A percentile compares a stretch with the other conserved stretches of the same genome.
Conservation (phyloP, 2,888 invertebrate genomes). For the Acanthosepion pharaonis region DNA sequence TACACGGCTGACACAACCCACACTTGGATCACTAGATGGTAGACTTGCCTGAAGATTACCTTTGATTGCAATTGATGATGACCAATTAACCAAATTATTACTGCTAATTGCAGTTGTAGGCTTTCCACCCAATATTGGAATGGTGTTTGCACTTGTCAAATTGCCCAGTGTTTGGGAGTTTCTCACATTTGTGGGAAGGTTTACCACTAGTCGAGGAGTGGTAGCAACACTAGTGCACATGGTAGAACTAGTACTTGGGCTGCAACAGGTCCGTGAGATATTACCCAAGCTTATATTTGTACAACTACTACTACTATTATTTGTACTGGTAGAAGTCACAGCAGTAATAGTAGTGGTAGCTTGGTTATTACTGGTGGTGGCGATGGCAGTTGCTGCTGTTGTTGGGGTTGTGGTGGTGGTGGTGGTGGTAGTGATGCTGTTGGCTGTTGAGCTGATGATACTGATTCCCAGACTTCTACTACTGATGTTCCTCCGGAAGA, state of each 20-base stretch:
- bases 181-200: neutral
- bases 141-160: neutral
- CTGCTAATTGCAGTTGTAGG: neutral
- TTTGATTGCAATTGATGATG: neutral
- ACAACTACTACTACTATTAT: neutral
- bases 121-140: constrained; percentile 18
- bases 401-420: neutral
- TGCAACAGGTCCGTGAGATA: neutral
- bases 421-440: neutral
- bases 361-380: neutral
- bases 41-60: neutral
- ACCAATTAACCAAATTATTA: neutral
- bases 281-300: neutral
- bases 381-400: neutral
- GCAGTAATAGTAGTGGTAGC: neutral
- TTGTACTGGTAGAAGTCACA: neutral
- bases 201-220: neutral
- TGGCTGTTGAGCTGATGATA: constrained; percentile 4
- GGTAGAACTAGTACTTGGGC: neutral
- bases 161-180: neutral
- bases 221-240: neutral
- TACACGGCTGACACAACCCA: neutral
- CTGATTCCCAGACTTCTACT: constrained; percentile 44
- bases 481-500: constrained; percentile 43
- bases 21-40: neutral